A percentile compares a stretch with the other conserved stretches of the same genome.
Conservation (phyloP, 1,140 invertebrate species). For the Bombus superbus region DNA sequence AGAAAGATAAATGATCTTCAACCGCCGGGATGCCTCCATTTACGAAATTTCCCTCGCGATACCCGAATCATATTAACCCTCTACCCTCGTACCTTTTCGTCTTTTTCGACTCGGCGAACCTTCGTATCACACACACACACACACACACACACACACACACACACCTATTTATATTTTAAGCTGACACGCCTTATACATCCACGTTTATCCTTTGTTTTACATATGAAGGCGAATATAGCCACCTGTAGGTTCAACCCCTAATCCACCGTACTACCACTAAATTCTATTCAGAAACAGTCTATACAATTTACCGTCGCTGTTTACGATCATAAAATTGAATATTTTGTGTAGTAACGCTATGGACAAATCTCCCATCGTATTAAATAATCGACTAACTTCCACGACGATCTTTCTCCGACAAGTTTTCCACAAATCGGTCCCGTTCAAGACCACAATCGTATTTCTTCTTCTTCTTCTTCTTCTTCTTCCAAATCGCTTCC, state of each 20-base stretch:
- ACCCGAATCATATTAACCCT: not conserved
- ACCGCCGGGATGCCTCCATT: not conserved
- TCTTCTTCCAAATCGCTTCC: no score
- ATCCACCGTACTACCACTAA: not conserved
- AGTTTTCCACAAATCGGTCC: no score
- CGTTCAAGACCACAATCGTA: no score
- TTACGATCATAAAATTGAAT: no score
- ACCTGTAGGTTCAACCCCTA: not conserved
- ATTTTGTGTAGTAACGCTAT: no score
- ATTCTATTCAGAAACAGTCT: not conserved
- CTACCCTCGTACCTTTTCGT: not conserved
- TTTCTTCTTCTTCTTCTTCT: no score
- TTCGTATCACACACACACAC: not conserved
- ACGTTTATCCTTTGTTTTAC: not conserved
- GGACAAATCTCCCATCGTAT: no score
- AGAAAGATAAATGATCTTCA: slow-evolving; percentile 3
- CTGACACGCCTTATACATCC: not conserved
- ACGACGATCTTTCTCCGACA: no score
- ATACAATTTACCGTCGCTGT: no score
- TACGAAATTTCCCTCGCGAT: not conserved
- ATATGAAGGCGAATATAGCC: no score
- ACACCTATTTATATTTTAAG: not conserved
- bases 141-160: no score
- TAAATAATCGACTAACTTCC: no score
- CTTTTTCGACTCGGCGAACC: not conserved